Base-by-base conservation (phyloP, 2,888 invertebrate genomes). In the Rhopalosiphum nymphaeae region DNA sequence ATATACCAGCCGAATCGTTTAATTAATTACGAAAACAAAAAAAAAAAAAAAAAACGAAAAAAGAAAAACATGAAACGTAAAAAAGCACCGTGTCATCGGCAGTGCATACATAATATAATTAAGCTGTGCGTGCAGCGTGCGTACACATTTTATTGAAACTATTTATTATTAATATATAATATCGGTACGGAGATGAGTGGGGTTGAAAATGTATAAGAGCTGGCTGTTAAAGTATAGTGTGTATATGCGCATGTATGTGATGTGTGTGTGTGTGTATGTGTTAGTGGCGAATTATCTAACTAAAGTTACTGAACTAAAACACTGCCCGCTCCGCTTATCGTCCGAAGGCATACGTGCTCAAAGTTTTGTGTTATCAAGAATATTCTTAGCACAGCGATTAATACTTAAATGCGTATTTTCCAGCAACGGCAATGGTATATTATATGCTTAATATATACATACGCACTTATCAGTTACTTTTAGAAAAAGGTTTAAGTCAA, bases 331-430 rank as follows among this genome's bases (percentile, higher is more conserved):
- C n/a, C 16, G 67, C 36, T 78, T 78, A 78, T 78, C 67, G 67
- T 78, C 67, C 67, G 67, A 78, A 36, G 67, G 16, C 67, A 78
- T 36, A 36, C 67, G 21, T 78, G 36, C 67, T 0, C 67, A 78
- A 78, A 78, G 67, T 78, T 78, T 78, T 7, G 4, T 16, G n/a
- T 78, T 78, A 78, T 78, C 67, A 78, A n/a, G 67, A 78, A 36
- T 78, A 78, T 78, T 78, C 67, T 78, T 78, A 78, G 67, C 67
- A 36, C 67, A 78, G 67, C 67, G 67, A 78, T 78, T 78, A 78
- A 78, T 78, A 78, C 67, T 78, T 78, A 78, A 78, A 78, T 78
- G 67, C 67, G 36, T 7, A 36, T n/a, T 78, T 78, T 26, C 67
- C 67, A 7, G 16, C 67, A 16, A 67, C n/a, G 5, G n/a, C 16